Evolutionary conservation across 2,113 vertebrate genomes (phyloP).

Genomic region (Anhinga anhinga): DNA sequence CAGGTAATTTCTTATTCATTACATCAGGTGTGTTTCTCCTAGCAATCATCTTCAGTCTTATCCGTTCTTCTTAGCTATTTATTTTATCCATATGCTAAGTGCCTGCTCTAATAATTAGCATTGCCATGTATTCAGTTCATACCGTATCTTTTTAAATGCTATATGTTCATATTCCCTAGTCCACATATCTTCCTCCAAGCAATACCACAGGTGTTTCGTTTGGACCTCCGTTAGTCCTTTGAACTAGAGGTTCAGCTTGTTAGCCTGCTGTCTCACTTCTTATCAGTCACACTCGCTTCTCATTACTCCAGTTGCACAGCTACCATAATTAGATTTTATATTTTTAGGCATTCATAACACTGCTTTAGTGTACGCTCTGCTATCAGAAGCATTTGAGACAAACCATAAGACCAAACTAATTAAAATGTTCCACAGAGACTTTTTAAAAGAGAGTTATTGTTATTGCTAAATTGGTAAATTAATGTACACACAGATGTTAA

Average conservation of each 20-base stretch:
- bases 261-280: neutral
- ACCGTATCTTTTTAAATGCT: neutral
- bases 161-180: neutral
- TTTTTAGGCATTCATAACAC: slow-evolving; percentile 28
- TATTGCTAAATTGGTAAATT: neutral
- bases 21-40: neutral
- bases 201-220: neutral
- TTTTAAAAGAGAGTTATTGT: neutral
- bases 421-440: slow-evolving; percentile 1
- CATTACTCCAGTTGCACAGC: slow-evolving; percentile 15
- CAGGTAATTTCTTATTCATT: neutral
- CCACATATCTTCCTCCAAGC: neutral
- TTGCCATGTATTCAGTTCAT: neutral
- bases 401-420: slow-evolving; percentile 47
- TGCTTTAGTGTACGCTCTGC: neutral
- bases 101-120: neutral
- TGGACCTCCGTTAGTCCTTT: slow-evolving; percentile 5
- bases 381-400: slow-evolving; percentile 34
- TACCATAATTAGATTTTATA: slow-evolving; percentile 45
- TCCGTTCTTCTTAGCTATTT: neutral
- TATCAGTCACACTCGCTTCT: neutral
- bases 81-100: neutral
- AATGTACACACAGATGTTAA: neutral
- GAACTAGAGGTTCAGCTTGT: slow-evolving; percentile 20
- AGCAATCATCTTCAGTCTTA: neutral